Conservation (phyloP, 37 sponge, comb jelly and placozoan species). For the Axinella damicornis region DNA sequence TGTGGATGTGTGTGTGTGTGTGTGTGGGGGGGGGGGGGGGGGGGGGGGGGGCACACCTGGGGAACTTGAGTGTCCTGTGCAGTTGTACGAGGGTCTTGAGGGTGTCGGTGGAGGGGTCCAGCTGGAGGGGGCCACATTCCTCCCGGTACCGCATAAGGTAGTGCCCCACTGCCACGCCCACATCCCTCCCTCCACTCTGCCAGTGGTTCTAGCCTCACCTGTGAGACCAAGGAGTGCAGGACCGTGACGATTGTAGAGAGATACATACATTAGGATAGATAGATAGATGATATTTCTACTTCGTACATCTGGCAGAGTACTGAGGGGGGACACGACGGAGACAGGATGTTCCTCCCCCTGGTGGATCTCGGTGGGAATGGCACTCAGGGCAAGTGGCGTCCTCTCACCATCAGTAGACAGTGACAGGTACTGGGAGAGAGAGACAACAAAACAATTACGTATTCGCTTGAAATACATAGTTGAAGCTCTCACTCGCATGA, state of each 20-base stretch:
- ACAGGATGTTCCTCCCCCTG: slow-evolving; percentile 35
- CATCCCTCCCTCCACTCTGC: slow-evolving; percentile 59
- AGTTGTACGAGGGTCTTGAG: slow-evolving; percentile 58
- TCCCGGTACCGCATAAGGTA: slow-evolving; percentile 65
- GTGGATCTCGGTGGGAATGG: slow-evolving; percentile 31
- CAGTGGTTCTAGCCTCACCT: slow-evolving; percentile 49
- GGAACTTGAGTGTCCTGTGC: slow-evolving; percentile 73
- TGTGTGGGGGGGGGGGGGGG: no score
- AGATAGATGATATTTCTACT: no score
- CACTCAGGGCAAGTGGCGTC: slow-evolving; percentile 9
- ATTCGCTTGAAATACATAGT: no score
- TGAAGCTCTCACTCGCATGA: no score
- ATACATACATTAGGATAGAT: no score
- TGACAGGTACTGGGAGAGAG: not conserved
- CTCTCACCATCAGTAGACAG: slow-evolving; percentile 7
- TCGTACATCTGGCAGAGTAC: slow-evolving; percentile 23
- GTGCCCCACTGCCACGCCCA: slow-evolving; percentile 25
- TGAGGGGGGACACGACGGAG: not conserved
- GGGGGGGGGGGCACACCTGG: slow-evolving; percentile 34
- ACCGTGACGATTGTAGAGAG: no score
- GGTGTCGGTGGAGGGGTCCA: slow-evolving; percentile 63
- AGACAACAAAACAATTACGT: no score
- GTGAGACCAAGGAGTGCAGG: not conserved
- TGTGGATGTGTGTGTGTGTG: not conserved
- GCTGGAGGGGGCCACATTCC: slow-evolving; percentile 38